Evolutionary conservation across 1,140 invertebrate genomes (phyloP).

Genomic region (Pentalonia nigronervosa): DNA sequence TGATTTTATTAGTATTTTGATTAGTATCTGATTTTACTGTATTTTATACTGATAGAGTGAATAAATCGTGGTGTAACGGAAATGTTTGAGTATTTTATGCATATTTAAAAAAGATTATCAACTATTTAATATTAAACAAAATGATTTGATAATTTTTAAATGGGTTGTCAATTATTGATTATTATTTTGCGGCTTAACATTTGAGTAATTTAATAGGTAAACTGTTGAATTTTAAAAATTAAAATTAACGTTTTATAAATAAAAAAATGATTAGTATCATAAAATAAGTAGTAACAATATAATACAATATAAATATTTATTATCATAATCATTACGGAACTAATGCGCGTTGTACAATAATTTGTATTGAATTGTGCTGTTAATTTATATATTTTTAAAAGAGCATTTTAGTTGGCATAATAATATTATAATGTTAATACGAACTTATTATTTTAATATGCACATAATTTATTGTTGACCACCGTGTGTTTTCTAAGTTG

Average conservation of each 20-base stretch:
- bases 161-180: background rate
- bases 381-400: background rate
- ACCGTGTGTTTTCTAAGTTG: background rate
- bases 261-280: background rate
- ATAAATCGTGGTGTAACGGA: background rate
- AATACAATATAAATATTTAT: background rate
- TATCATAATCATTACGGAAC: background rate
- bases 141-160: background rate
- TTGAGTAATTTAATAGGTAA: background rate
- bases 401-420: background rate
- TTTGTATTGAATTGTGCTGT: background rate
- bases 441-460: background rate
- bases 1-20: too few species aligned
- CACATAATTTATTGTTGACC: conserved; percentile 18
- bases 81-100: background rate
- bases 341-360: background rate
- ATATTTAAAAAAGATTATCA: background rate
- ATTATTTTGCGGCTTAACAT: background rate
- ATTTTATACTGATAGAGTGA: too few species aligned
- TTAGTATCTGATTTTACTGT: too few species aligned
- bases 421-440: background rate
- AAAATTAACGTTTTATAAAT: background rate
- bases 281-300: background rate
- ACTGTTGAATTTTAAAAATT: background rate
- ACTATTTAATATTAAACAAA: background rate